Evolutionary conservation across 2,113 vertebrate genomes (phyloP), one percentile per base, ranked within the genome.

Genomic region (Verasper variegatus): DNA sequence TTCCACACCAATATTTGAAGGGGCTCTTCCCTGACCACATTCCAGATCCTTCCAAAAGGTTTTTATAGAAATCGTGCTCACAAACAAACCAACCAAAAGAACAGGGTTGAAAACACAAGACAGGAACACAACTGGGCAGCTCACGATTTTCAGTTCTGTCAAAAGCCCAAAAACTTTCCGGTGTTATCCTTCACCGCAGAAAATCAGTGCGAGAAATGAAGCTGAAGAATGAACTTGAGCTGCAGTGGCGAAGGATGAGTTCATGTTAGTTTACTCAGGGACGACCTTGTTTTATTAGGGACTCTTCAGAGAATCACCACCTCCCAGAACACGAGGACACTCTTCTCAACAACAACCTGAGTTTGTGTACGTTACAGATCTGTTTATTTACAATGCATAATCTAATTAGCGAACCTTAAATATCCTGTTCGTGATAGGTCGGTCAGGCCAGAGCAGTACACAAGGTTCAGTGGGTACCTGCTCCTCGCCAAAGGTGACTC

Each of bases 321-420:
- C 11, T 60, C 63, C 62, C 13, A 24, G 17, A 74, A 49, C 47
- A 74, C 0, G 1, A 66, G 40, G 18, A 66, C 27, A 4, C 20
- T 47, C 26, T 62, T 63, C 20, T 52, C 40, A 71, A 64, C 69
- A 47, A 66, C 2, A 80, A 56, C n/a, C 0, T 6, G n/a, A 1
- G 2, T 21, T 12, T 37, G 18, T 68, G 65, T 35, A 26, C 2
- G 3, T 83, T 31, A 31, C 24, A 20, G 12, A 20, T 45, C 3
- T 11, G 23, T 72, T 73, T 78, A 76, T 78, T 78, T 56, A 55
- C 60, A 60, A n/a, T 47, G 31, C 55, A 17, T 0, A 82, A 59
- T 6, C 20, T 13, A 59, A 85, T 75, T 11, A 45, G 42, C 27
- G 23, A 66, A 57, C 52, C 51, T 24, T 42, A 26, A 66, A 51